Percentiles rank a stretch among this genome's conserved stretches.
These are phyloP conservation scores for Leucoraja erinaceus DNA, from an alignment of 2,113 vertebrate genomes.

Conservation along the genomic window DNA sequence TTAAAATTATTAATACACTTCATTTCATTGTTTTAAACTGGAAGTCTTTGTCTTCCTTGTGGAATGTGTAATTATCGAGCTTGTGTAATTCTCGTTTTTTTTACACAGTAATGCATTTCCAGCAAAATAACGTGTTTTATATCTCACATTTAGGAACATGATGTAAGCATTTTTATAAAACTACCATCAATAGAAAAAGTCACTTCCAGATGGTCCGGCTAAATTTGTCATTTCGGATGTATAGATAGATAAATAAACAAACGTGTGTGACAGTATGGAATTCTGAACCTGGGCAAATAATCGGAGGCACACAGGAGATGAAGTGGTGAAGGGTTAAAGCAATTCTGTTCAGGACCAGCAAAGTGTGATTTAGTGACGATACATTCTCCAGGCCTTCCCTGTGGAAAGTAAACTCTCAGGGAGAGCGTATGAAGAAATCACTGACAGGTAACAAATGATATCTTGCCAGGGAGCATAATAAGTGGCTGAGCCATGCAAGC, in stretches of 20 bases:
- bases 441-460: neutral
- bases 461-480: neutral
- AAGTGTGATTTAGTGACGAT: neutral
- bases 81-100: neutral
- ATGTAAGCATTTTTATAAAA: neutral
- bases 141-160: neutral
- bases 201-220: neutral
- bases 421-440: neutral
- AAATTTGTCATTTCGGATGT: neutral
- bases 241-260: neutral
- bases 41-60: neutral
- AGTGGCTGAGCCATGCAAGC: neutral
- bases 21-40: neutral
- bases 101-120: neutral
- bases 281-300: neutral
- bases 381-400: neutral
- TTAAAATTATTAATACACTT: neutral
- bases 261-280: neutral
- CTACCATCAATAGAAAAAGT: neutral
- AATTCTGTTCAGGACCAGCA: neutral
- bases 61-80: no score
- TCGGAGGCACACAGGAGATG: neutral
- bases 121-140: neutral
- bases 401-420: neutral
- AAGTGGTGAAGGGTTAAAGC: neutral